phyloP scores from a whole-genome alignment of 2,113 vertebrate genomes.

The Carassius auratus region DNA sequence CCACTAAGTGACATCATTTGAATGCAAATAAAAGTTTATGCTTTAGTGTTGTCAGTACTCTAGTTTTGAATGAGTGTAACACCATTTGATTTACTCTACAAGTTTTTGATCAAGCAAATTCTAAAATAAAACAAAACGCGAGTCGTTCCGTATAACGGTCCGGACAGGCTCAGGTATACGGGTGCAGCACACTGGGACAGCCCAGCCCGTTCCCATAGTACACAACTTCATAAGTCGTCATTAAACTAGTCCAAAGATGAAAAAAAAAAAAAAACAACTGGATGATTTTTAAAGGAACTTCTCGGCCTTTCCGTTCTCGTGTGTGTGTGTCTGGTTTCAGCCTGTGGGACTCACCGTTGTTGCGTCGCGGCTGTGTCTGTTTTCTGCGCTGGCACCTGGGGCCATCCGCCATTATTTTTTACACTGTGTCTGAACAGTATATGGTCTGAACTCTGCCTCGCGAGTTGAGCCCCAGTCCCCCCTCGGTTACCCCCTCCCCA shows the following conservation, averaged over 20 bases:
- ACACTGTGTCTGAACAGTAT: slow-evolving; percentile 78
- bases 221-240: slow-evolving; percentile 61
- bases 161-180: slow-evolving; percentile 64
- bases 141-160: slow-evolving; percentile 18
- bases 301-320: slow-evolving; percentile 49
- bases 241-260: slow-evolving; percentile 53
- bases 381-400: slow-evolving; percentile 99
- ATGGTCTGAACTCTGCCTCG: slow-evolving; percentile 75
- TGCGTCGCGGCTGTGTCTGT: slow-evolving; percentile 93
- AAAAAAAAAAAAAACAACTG: neutral
- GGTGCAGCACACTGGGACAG: slow-evolving; percentile 64
- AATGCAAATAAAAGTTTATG: neutral
- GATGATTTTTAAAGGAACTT: slow-evolving; percentile 40
- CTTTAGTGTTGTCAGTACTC: neutral
- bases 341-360: slow-evolving; percentile 84
- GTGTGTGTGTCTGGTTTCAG: neutral
- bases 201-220: slow-evolving; percentile 38
- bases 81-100: neutral
- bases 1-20: neutral
- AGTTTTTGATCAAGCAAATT: neutral
- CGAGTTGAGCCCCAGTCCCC: slow-evolving; percentile 56
- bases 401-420: slow-evolving; percentile 98
- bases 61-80: no score
- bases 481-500: slow-evolving; percentile 49
- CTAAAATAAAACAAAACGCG: neutral